Base-by-base conservation (phyloP, 2,888 invertebrate genomes). In the Liodrosophila aerea region DNA sequence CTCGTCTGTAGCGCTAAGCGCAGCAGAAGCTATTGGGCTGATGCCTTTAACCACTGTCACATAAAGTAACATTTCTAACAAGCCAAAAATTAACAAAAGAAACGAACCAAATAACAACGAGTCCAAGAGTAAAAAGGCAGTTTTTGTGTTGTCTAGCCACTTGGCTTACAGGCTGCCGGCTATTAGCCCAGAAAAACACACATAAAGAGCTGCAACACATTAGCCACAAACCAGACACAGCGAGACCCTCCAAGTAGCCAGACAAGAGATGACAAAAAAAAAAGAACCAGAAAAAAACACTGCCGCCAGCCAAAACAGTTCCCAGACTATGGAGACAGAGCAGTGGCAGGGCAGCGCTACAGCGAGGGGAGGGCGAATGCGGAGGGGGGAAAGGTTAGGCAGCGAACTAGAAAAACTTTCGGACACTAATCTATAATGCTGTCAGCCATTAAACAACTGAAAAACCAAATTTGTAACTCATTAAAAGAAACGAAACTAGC, bases 391-490 rank as follows among this genome's bases (percentile, higher is more conserved):
- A 12, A 30, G 15, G 18, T 27, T 9, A 16, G 34, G 40, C 45
- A 57, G 58, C 61, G 50, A 59, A 59, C 63, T 70, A 62, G 81
- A 78, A 80, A 77, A 83, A 76, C 61, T 76, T 83, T 78, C 59
- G 78, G 65, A 50, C 68, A 71, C 84, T 80, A 80, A 80, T 80
- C 78, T 80, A 84, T 84, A 80, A 80, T 84, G 77, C 78, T 84
- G 78, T 84, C 84, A 77, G 78, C 74, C 78, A 80, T 80, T 80
- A 80, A 80, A 85, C 76, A 81, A 81, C 78, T 76, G 70, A 85
- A 85, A 80, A 85, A 68, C 66, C 82, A 81, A 82, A 82, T 82
- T 82, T 85, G 85, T 82, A 82, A 82, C 83, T 82, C 83, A 82
- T 82, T 82, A 85, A 81, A 77, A 64, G 40, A 66, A 73, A 80